A percentile compares a stretch with the other conserved stretches of the same genome.
These are phyloP conservation scores for Nomada fucata DNA, from an alignment of 2,888 invertebrate genomes.

Conservation along the genomic window DNA sequence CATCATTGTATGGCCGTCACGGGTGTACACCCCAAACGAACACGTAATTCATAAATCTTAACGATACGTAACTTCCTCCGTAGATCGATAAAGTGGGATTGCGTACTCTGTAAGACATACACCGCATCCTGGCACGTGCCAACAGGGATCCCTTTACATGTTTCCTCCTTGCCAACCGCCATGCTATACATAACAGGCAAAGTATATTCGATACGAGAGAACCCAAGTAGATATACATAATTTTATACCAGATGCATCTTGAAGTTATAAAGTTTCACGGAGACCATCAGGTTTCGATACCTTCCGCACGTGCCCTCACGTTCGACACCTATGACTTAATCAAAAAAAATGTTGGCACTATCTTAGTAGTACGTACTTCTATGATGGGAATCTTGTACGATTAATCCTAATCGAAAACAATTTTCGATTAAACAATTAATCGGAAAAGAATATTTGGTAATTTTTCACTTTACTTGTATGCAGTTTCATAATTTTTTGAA, in stretches of 20 bases:
- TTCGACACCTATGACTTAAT: not conserved
- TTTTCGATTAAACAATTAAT: too few species aligned
- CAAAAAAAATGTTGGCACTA: not conserved
- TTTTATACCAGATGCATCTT: slow-evolving; percentile 65
- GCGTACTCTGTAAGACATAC: slow-evolving; percentile 35
- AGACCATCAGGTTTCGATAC: slow-evolving; percentile 65
- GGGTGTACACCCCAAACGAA: not conserved
- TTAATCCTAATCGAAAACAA: too few species aligned
- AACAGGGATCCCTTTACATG: slow-evolving; percentile 66
- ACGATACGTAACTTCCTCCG: slow-evolving; percentile 2
- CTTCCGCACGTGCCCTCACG: slow-evolving; percentile 65
- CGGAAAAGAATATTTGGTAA: too few species aligned
- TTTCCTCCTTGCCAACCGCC: slow-evolving; percentile 30
- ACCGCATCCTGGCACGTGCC: slow-evolving; percentile 76
- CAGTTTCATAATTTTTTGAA: too few species aligned
- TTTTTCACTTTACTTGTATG: too few species aligned
- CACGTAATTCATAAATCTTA: slow-evolving; percentile 21
- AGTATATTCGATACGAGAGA: slow-evolving; percentile 47
- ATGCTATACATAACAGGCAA: slow-evolving; percentile 32
- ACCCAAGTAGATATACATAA: slow-evolving; percentile 60
- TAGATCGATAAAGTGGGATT: slow-evolving; percentile 30
- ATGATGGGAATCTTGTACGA: too few species aligned
- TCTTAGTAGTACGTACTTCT: not conserved
- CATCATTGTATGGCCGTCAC: too few species aligned
- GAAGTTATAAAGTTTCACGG: slow-evolving; percentile 71